These are phyloP conservation scores for Lerista edwardsae DNA, from an alignment of 2,797 vertebrate species.

Conservation along the genomic window DNA sequence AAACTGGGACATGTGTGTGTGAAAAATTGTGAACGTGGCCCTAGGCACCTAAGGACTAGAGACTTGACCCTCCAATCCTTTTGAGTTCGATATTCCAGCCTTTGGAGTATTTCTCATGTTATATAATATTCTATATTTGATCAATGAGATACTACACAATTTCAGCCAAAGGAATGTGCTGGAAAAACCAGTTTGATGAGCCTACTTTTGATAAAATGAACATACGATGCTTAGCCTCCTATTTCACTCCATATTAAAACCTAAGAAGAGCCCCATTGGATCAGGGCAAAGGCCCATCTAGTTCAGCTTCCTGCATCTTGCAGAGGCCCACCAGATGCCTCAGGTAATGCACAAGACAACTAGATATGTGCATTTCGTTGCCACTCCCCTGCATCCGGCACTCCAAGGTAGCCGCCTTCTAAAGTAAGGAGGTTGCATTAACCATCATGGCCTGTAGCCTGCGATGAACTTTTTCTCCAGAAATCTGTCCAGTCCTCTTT, in stretches of 20 bases:
- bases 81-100: not conserved
- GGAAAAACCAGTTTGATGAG: not conserved
- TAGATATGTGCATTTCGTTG: too few relatives aligned
- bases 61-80: not conserved
- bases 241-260: not conserved
- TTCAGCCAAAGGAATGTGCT: not conserved
- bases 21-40: not conserved
- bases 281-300: too few relatives aligned
- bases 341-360: too few relatives aligned
- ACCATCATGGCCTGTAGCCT: too few relatives aligned
- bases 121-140: not conserved
- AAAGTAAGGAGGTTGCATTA: too few relatives aligned
- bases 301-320: too few relatives aligned
- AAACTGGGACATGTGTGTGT: not conserved
- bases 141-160: not conserved
- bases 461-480: too few relatives aligned
- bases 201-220: not conserved
- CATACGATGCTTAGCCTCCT: not conserved
- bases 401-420: too few relatives aligned
- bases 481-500: too few relatives aligned
- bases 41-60: not conserved
- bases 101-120: not conserved
- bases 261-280: too few relatives aligned
- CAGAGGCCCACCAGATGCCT: too few relatives aligned
- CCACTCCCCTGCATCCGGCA: too few relatives aligned